Percentiles rank a stretch among this genome's conserved stretches.
Conservation (phyloP, 2,888 invertebrate species). For the Pedicia rivosa region DNA sequence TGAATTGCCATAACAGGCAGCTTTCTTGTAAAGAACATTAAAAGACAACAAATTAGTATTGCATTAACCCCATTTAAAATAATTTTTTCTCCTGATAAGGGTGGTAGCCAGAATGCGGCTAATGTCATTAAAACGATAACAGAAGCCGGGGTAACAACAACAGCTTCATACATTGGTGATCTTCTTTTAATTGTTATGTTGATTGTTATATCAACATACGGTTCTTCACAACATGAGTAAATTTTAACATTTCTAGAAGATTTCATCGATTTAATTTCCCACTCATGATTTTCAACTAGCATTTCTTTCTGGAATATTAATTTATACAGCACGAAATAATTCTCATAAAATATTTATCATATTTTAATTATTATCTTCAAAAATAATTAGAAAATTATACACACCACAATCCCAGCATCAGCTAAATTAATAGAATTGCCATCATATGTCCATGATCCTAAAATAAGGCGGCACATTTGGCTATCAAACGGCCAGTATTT, state of each 20-base stretch:
- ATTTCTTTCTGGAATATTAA: conserved; percentile 12
- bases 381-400: not conserved
- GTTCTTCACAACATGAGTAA: conserved; percentile 39
- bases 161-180: conserved; percentile 41
- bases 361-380: too few relatives aligned
- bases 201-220: conserved; percentile 37
- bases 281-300: conserved; percentile 24
- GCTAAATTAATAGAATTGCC: conserved; percentile 39
- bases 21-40: conserved; percentile 44
- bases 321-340: not conserved
- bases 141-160: conserved; percentile 44
- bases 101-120: conserved; percentile 46
- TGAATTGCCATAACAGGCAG: conserved; percentile 31
- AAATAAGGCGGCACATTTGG: conserved; percentile 46
- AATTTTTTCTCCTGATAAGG: conserved; percentile 48
- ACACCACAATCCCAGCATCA: conserved; percentile 10
- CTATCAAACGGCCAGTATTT: conserved; percentile 59
- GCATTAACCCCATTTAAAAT: conserved; percentile 40
- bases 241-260: conserved; percentile 21
- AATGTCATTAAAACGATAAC: conserved; percentile 44
- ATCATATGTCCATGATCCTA: conserved; percentile 58
- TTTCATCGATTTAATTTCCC: conserved; percentile 30
- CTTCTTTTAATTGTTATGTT: conserved; percentile 35
- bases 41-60: conserved; percentile 40
- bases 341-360: too few relatives aligned